Evolutionary conservation across 2,888 invertebrate genomes (phyloP), one percentile per base, ranked within the genome.

Genomic region (Cosmopolites sordidus): DNA sequence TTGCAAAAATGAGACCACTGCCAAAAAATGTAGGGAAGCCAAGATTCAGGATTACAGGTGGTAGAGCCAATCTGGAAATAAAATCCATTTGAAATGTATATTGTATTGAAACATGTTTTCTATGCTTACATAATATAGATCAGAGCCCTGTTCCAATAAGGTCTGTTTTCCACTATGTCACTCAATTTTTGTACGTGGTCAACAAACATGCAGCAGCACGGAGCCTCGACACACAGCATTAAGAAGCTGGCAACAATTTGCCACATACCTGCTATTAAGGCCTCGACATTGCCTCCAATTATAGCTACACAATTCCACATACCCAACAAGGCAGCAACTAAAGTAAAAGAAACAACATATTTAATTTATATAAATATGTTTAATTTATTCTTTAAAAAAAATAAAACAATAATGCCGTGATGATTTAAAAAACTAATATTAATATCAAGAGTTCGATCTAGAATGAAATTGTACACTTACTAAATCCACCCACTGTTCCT

Each of bases 201-300:
- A 60, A 98, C 83, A 76, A 95, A 98, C 77, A 93, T 83, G 76
- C 96, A 98, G 76, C 96, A 97, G 73, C 92, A 97, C 0, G 98
- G 98, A 37, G 97, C 96, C 76, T 98, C 98, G 66, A 96, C 82
- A 40, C 89, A 84, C 63, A 95, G 80, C 56, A 92, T 84, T 58
- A 91, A 69, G 75, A 97, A 93, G 37, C 95, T 97, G 58, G 89
- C 85, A 58, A 93, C 68, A 84, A 93, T 89, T 79, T 91, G 90
- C 82, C 88, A 85, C 66, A 92, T 82, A 58, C 92, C 92, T 46
- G 85, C 82, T 43, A 92, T 75, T 51, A 92, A 77, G 71, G 89
- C 88, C 38, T 68, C 57, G 40, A 87, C 78, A 61, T 83, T 71
- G 33, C 81, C 77, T 1, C 83, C 60, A 29, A 88, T 66, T 60